These are phyloP conservation scores for Pachliopta kotzebuea DNA, from an alignment of 2,888 invertebrate species.

Conservation along the genomic window DNA sequence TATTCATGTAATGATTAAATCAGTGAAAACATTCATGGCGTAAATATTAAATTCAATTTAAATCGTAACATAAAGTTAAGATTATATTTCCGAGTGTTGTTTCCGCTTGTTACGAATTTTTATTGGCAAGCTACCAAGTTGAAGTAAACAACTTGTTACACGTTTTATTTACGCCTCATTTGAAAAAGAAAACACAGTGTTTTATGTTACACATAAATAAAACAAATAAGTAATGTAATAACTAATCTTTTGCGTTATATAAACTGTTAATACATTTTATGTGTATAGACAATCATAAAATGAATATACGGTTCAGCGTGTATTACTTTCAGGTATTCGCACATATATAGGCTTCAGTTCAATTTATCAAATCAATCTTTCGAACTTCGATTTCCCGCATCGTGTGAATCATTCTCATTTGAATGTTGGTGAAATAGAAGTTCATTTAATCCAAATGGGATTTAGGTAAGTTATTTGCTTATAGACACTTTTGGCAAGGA, in stretches of 20 bases:
- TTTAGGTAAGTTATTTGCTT: conserved; percentile 9
- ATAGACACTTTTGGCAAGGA: conserved; percentile 9
- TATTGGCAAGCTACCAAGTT: conserved; percentile 13
- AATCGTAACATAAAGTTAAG: neutral
- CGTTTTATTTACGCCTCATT: too few species aligned
- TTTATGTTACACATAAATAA: too few species aligned
- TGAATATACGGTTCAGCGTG: conserved; percentile 17
- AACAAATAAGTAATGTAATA: too few species aligned
- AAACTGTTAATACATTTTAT: neutral
- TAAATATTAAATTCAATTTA: neutral
- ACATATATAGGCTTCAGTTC: conserved; percentile 12
- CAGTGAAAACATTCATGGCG: neutral
- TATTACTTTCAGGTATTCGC: conserved; percentile 7
- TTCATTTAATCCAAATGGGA: conserved; percentile 11
- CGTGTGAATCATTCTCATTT: conserved; percentile 13
- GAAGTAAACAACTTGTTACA: conserved; percentile 15
- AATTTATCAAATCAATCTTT: conserved; percentile 6
- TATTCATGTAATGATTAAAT: too few species aligned
- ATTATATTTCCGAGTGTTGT: neutral
- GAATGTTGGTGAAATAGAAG: conserved; percentile 7
- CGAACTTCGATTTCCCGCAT: conserved; percentile 6
- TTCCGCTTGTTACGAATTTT: conserved; percentile 1
- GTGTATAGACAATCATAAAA: neutral
- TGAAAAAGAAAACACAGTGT: too few species aligned
- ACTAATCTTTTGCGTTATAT: too few species aligned